Conservation (phyloP, 2,888 invertebrate genomes). For the Escarpia spicata region DNA sequence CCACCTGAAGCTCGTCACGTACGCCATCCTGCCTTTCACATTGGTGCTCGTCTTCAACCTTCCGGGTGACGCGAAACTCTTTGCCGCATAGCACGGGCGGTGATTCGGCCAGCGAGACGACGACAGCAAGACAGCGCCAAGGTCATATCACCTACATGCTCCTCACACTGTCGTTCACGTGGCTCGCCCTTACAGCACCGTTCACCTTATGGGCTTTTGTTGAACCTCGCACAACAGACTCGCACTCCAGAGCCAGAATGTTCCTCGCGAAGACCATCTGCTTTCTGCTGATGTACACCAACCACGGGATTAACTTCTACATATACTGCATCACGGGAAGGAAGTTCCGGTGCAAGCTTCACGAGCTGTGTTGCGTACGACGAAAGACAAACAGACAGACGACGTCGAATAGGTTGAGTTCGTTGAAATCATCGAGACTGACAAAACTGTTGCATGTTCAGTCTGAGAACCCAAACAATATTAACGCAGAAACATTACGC, state of each 20-base stretch:
- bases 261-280: conserved; percentile 29
- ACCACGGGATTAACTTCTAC: conserved; percentile 35
- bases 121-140: not conserved
- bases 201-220: conserved; percentile 29
- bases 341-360: conserved; percentile 32
- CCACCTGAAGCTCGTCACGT: conserved; percentile 52
- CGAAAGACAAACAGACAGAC: not conserved
- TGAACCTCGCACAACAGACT: not conserved
- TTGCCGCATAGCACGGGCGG: not conserved
- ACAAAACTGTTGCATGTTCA: not conserved
- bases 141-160: conserved; percentile 31
- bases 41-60: conserved; percentile 53
- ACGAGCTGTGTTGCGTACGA: not conserved
- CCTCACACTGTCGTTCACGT: conserved; percentile 29
- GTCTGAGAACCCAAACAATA: not conserved
- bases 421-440: not conserved
- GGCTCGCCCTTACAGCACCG: conserved; percentile 32
- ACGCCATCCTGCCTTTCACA: conserved; percentile 54
- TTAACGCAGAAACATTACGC: not conserved
- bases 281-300: conserved; percentile 34
- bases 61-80: conserved; percentile 23
- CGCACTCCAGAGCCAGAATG: conserved; percentile 9
- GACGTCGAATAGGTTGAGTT: conserved; percentile 9
- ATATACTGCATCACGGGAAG: conserved; percentile 36
- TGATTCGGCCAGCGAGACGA: not conserved